These are phyloP conservation scores for Lasioglossum villosulum DNA, from an alignment of 2,888 invertebrate species.

Conservation along the genomic window DNA sequence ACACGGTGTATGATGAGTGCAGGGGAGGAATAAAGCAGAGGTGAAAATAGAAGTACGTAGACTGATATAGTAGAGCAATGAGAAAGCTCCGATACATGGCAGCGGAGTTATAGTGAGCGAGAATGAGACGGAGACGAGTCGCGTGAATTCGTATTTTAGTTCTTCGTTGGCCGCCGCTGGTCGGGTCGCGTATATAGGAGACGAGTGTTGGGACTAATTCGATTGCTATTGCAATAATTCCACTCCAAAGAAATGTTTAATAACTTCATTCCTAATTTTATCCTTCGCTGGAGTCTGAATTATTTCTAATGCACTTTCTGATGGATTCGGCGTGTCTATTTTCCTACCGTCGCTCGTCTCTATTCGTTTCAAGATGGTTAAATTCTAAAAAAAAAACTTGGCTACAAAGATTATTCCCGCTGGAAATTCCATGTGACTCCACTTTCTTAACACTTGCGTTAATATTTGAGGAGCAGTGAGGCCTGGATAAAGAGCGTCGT, in stretches of 20 bases:
- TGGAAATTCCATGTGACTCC: too few relatives aligned
- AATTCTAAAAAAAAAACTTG: too few relatives aligned
- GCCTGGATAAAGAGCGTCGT: too few relatives aligned
- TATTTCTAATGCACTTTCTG: background rate
- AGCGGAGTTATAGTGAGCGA: background rate
- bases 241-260: background rate
- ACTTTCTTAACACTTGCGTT: too few relatives aligned
- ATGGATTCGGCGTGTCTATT: background rate
- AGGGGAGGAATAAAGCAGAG: constrained; percentile 30
- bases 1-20: background rate
- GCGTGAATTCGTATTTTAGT: constrained; percentile 20
- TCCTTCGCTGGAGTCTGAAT: background rate
- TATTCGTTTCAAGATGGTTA: too few relatives aligned
- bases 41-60: constrained; percentile 29
- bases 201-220: background rate
- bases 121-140: background rate
- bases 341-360: background rate
- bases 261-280: background rate
- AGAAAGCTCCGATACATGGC: background rate
- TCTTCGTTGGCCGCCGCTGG: background rate
- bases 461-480: too few relatives aligned
- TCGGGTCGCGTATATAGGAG: background rate
- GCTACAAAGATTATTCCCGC: too few relatives aligned
- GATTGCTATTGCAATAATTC: background rate
- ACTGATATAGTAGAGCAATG: constrained; percentile 14